Evolutionary conservation across 2,113 vertebrate species (phyloP).

Genomic region (Nematolebias whitei): DNA sequence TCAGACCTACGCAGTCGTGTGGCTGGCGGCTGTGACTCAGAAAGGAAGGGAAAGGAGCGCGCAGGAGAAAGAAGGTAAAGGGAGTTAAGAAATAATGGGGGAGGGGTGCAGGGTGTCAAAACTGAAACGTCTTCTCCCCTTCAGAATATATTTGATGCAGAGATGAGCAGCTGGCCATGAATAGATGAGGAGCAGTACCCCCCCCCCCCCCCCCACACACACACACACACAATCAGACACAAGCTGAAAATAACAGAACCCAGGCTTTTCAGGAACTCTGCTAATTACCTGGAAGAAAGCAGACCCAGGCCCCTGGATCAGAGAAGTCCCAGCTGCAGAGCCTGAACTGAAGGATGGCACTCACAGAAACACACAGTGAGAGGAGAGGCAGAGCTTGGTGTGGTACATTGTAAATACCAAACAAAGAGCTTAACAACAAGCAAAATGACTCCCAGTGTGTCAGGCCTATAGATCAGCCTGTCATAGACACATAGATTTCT

Average conservation of each 20-base stretch:
- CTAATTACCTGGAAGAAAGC: slow-evolving; percentile 76
- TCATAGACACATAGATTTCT: slow-evolving; percentile 75
- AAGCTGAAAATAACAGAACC: slow-evolving; percentile 70
- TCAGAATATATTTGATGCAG: slow-evolving; percentile 28
- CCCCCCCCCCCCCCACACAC: slow-evolving; percentile 40
- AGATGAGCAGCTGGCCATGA: slow-evolving; percentile 77
- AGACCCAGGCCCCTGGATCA: slow-evolving; percentile 61
- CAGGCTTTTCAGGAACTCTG: slow-evolving; percentile 76
- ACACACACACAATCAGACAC: slow-evolving; percentile 44
- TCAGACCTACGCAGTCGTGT: slow-evolving; percentile 75
- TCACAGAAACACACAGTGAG: slow-evolving; percentile 48
- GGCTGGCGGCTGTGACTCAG: slow-evolving; percentile 75
- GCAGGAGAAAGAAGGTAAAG: slow-evolving; percentile 22
- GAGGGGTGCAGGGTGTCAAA: slow-evolving; percentile 32
- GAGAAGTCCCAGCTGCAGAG: slow-evolving; percentile 70
- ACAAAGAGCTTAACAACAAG: slow-evolving; percentile 69
- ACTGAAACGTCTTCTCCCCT: slow-evolving; percentile 55
- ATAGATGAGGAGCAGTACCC: slow-evolving; percentile 62
- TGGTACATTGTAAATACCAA: slow-evolving; percentile 67
- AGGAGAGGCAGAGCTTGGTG: slow-evolving; percentile 12
- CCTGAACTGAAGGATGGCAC: slow-evolving; percentile 56
- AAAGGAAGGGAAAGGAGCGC: slow-evolving; percentile 48
- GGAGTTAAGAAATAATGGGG: slow-evolving; percentile 9
- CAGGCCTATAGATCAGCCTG: slow-evolving; percentile 65
- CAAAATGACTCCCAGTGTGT: slow-evolving; percentile 49